These are phyloP conservation scores for Gryllus longicercus DNA, from an alignment of 2,888 invertebrate genomes.

Conservation along the genomic window DNA sequence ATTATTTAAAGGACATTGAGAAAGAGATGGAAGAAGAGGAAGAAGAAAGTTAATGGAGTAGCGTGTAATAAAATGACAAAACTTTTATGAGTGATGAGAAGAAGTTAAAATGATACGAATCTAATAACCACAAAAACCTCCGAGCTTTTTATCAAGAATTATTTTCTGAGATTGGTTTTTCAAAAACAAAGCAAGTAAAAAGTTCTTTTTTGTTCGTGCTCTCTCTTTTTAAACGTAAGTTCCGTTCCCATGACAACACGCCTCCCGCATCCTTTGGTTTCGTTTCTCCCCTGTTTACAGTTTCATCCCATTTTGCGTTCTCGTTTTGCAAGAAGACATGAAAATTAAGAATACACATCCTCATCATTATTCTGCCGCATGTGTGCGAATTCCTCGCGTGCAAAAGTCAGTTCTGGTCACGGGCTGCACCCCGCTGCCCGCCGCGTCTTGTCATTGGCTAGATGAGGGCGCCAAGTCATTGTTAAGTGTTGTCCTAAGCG, in stretches of 20 bases:
- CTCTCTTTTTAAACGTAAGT: not conserved
- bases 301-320: not conserved
- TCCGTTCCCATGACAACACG: constrained; percentile 17
- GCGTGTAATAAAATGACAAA: constrained; percentile 4
- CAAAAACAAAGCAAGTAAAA: constrained; percentile 18
- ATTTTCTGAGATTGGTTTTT: constrained; percentile 19
- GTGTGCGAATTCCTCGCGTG: not conserved
- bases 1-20: not conserved
- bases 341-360: constrained; percentile 31
- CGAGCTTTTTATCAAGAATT: not conserved
- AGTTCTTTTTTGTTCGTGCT: not conserved
- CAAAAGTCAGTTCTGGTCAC: constrained; percentile 4
- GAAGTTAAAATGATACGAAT: constrained; percentile 19
- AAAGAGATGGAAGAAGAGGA: not conserved
- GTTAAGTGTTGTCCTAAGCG: constrained; percentile 3
- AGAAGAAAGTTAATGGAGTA: not conserved
- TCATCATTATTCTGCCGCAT: not conserved
- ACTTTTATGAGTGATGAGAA: constrained; percentile 21
- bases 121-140: constrained; percentile 24
- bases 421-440: not conserved
- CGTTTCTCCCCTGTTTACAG: constrained; percentile 18
- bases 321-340: constrained; percentile 17
- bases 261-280: not conserved
- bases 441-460: not conserved
- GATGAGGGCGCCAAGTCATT: constrained; percentile 12